Percentiles rank a stretch among this genome's conserved stretches.
Conservation (phyloP, 1,140 invertebrate species). For the Drosophila neocordata region DNA sequence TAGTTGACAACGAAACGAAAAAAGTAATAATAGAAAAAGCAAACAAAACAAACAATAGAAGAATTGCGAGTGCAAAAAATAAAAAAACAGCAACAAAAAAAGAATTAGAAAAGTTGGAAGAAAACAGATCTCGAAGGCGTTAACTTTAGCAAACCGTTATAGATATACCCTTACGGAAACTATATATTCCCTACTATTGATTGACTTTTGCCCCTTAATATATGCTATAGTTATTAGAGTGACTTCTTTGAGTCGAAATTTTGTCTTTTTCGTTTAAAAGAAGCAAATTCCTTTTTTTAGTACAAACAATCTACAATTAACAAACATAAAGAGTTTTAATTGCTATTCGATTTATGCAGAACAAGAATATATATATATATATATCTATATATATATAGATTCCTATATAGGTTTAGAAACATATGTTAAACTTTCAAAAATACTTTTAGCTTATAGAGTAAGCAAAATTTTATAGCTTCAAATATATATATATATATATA, state of each 20-base stretch:
- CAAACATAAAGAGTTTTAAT: no score
- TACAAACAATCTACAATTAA: no score
- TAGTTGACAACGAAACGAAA: conserved; percentile 67
- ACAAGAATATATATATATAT: no score
- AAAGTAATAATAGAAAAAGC: conserved; percentile 55
- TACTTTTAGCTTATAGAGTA: background rate
- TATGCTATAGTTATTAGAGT: background rate
- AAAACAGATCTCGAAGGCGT: conserved; percentile 33
- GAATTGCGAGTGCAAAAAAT: conserved; percentile 55
- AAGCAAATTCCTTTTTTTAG: no score
- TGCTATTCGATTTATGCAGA: background rate
- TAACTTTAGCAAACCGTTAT: conserved; percentile 10
- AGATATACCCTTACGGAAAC: background rate
- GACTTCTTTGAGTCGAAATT: no score
- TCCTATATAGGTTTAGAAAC: background rate
- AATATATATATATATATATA: no score
- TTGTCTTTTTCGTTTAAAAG: no score
- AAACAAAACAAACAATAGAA: conserved; percentile 63
- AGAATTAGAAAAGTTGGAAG: conserved; percentile 20
- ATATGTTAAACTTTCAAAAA: background rate
- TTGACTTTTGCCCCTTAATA: background rate
- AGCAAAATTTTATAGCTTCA: background rate
- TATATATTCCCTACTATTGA: no score
- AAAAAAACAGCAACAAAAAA: conserved; percentile 18
- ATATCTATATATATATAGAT: no score